phyloP scores from a whole-genome alignment of 2,888 invertebrate genomes.

The Eubasilissa splendida region DNA sequence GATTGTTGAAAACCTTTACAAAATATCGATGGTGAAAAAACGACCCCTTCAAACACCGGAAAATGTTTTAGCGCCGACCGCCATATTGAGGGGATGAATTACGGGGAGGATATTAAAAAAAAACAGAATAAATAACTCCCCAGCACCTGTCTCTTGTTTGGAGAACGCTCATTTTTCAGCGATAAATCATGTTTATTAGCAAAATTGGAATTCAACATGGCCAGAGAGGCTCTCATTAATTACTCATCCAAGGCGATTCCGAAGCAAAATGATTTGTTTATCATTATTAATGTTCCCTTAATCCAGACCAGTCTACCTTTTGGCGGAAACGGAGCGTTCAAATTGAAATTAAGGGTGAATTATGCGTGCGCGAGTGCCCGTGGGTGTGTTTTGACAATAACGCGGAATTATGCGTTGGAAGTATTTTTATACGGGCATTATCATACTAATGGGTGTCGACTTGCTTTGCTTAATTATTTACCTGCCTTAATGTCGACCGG shows the following conservation, averaged over 20 bases:
- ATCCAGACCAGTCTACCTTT: conserved; percentile 6
- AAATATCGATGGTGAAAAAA: background rate
- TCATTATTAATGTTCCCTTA: conserved; percentile 26
- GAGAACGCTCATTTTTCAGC: conserved; percentile 16
- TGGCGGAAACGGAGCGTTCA: conserved; percentile 21
- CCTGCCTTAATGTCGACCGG: background rate
- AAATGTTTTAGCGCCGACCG: background rate
- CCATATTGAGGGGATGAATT: conserved; percentile 22
- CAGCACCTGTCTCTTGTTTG: conserved; percentile 7
- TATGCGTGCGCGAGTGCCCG: background rate
- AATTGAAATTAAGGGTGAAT: conserved; percentile 34
- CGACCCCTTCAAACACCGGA: background rate
- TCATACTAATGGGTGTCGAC: conserved; percentile 28
- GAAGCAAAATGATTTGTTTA: conserved; percentile 34
- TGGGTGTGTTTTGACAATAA: conserved; percentile 21
- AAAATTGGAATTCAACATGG: conserved; percentile 35
- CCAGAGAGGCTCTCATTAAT: conserved; percentile 24
- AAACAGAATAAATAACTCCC: conserved; percentile 30
- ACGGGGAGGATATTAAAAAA: conserved; percentile 9
- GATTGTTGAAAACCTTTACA: too few species aligned
- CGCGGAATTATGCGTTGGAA: conserved; percentile 12
- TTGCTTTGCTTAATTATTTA: conserved; percentile 24
- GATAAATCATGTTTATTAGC: conserved; percentile 33
- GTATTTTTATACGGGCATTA: conserved; percentile 33
- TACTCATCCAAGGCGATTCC: conserved; percentile 36